Base-by-base conservation (phyloP, 2,888 invertebrate species). In the Tuberolachnus salignus region DNA sequence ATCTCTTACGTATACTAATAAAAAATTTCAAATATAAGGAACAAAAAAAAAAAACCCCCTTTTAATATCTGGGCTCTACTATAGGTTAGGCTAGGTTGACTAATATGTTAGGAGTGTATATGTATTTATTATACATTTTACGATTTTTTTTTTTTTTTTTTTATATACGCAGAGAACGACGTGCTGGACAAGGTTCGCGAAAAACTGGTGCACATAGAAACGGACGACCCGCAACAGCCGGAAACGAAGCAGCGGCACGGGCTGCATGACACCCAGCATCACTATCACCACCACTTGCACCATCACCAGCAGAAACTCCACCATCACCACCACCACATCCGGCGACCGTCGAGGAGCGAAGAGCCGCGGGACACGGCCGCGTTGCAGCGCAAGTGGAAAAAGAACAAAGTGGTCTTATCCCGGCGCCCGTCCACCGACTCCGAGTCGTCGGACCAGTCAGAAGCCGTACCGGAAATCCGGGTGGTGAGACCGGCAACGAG, bases 391-490 rank as follows among this genome's bases (percentile, higher is more conserved):
- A 78, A 78, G 16, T 78, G 75, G 75, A 78, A 78, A 49, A 78
- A 78, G 11, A 21, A 67, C 21, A 66, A 78, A 13, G 19, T 19
- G 16, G 10, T 49, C 34, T n/a, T 34, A 26, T 34, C 59, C 14
- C 19, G 55, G 4, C 66, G 8, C 3, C 55, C 4, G 4, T 75
- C 74, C 8, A 49, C 57, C 1, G 75, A 78, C 14, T 78, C 75
- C 34, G 75, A 78, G 16, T 67, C 75, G 13, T 67, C 75, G 16
- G 75, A 78, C 14, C 67, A 78, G 11, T 78, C 75, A 21, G 75
- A 78, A 21, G 44, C 34, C 4, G 46, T 78, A n/a, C 59, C 67
- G 34, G 75, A 78, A 49, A 78, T 57, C 34, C 66, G 59, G 1
- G 26, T 72, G 8, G 4, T 55, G 11, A 75, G 57, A 14, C 23